Evolutionary conservation across 2,888 invertebrate genomes (phyloP).

Genomic region (Cheilosia vernalis): DNA sequence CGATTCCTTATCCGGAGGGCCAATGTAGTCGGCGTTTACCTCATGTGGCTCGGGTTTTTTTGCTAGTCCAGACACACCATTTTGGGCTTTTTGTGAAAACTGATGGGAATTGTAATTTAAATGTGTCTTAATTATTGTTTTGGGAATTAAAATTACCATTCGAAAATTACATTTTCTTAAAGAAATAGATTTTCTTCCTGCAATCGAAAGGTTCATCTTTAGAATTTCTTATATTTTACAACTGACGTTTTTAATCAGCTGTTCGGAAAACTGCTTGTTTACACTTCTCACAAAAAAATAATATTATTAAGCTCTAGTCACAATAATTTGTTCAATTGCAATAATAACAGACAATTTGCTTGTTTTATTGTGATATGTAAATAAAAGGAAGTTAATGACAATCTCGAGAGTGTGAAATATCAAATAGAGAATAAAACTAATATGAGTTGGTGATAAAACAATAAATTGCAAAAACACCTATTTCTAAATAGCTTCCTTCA

Average conservation of each 20-base stretch:
- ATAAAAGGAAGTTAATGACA: no score
- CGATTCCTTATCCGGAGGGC: conserved; percentile 90
- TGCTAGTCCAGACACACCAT: conserved; percentile 71
- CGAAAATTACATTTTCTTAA: conserved; percentile 10
- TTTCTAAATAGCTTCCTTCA: no score
- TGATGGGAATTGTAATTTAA: not conserved
- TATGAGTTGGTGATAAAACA: no score
- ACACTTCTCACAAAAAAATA: conserved; percentile 23
- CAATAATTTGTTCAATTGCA: no score
- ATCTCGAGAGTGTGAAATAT: no score
- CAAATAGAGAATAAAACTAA: no score
- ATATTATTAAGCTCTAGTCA: not conserved
- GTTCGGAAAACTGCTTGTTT: not conserved
- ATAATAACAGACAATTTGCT: no score
- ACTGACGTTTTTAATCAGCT: conserved; percentile 29
- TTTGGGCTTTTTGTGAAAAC: conserved; percentile 48
- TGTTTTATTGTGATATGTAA: no score
- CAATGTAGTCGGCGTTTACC: conserved; percentile 81
- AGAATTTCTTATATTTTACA: not conserved
- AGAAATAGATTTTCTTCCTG: not conserved
- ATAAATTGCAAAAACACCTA: no score
- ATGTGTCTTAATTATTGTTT: not conserved
- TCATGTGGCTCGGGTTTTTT: conserved; percentile 79
- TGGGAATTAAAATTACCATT: conserved; percentile 12
- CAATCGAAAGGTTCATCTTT: conserved; percentile 5